phyloP scores from a whole-genome alignment of 2,113 vertebrate species.

The Sceloporus tristichus region DNA sequence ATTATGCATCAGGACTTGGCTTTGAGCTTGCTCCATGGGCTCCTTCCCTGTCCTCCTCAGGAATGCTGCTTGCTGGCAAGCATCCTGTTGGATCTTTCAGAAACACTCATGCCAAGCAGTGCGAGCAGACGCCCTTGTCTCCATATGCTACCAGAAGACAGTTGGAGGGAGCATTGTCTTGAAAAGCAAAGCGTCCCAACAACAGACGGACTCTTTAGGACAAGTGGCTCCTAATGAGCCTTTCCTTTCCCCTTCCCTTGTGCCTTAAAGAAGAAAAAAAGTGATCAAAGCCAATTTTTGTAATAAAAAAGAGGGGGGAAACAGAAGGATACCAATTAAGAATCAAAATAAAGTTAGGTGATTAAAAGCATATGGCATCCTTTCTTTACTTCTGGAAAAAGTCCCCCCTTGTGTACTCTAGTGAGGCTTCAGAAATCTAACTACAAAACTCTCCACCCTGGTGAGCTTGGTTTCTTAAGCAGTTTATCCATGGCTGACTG shows the following conservation, averaged over 20 bases:
- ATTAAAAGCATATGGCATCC: constrained; percentile 3
- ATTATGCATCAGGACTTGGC: not conserved
- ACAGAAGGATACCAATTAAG: not conserved
- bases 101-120: not conserved
- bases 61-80: not conserved
- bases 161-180: not conserved
- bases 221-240: constrained; percentile 4
- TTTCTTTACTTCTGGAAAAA: not conserved
- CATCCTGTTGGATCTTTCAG: constrained; percentile 12
- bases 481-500: not conserved
- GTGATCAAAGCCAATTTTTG: not conserved
- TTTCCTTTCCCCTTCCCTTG: not conserved
- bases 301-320: too few species aligned
- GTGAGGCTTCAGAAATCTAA: not conserved
- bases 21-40: not conserved
- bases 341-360: not conserved
- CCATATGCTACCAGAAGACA: constrained; percentile 19
- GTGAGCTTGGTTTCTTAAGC: not conserved
- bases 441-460: not conserved
- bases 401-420: not conserved
- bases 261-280: not conserved
- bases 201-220: constrained; percentile 20
- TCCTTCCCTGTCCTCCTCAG: not conserved
- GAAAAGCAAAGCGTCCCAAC: constrained; percentile 10
- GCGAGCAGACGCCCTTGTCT: not conserved